phyloP scores from a whole-genome alignment of 1,140 invertebrate species.

The Dufourea novaeangliae region DNA sequence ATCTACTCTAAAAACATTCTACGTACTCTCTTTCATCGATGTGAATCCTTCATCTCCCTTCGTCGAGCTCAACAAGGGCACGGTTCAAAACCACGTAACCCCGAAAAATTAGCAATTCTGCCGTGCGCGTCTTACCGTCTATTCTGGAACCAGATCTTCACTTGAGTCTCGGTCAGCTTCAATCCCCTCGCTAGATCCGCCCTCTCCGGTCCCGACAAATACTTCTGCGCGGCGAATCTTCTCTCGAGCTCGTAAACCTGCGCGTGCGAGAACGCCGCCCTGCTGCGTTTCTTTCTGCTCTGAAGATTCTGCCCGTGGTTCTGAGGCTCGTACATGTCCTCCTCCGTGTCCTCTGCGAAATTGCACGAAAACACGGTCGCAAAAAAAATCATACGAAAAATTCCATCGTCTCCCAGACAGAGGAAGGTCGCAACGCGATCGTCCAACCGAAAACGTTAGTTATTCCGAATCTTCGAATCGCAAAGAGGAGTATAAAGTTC shows the following conservation, averaged over 20 bases:
- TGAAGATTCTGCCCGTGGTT: slow-evolving; percentile 74
- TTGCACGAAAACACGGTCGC: slow-evolving; percentile 3
- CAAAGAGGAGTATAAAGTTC: not conserved
- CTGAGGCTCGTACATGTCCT: slow-evolving; percentile 77
- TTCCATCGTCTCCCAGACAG: too few species aligned
- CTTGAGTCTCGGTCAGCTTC: slow-evolving; percentile 96
- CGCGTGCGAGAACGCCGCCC: slow-evolving; percentile 97
- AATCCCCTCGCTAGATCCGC: slow-evolving; percentile 94
- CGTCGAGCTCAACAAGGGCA: too few species aligned
- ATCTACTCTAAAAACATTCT: too few species aligned
- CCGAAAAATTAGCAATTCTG: not conserved
- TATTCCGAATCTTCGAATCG: not conserved
- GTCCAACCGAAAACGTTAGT: too few species aligned
- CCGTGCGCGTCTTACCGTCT: slow-evolving; percentile 70
- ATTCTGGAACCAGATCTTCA: slow-evolving; percentile 84
- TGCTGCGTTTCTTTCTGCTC: slow-evolving; percentile 94
- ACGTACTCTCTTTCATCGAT: too few species aligned
- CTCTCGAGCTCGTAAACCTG: slow-evolving; percentile 96
- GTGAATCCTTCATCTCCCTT: too few species aligned
- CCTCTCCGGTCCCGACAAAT: slow-evolving; percentile 96
- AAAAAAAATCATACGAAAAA: not conserved
- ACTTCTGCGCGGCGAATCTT: slow-evolving; percentile 96
- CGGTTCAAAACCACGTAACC: too few species aligned
- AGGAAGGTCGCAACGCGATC: too few species aligned
- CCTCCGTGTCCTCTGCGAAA: slow-evolving; percentile 78